A percentile compares a stretch with the other conserved stretches of the same genome.
These are phyloP conservation scores for Euphydryas editha DNA, from an alignment of 2,888 invertebrate genomes.

Conservation along the genomic window DNA sequence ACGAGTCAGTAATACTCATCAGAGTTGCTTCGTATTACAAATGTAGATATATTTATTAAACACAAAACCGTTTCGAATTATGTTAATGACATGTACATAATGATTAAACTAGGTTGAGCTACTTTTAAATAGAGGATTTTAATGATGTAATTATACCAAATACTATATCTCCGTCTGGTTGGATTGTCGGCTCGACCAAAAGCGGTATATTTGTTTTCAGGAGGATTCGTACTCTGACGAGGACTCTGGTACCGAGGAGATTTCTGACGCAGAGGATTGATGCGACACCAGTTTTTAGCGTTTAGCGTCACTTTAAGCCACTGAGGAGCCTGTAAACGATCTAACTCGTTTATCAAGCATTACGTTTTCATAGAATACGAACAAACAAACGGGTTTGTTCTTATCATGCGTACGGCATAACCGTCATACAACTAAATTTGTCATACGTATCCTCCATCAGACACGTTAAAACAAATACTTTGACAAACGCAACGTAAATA, in stretches of 20 bases:
- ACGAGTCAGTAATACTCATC: too few species aligned
- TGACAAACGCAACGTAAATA: too few species aligned
- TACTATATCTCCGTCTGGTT: constrained; percentile 61
- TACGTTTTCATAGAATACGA: too few species aligned
- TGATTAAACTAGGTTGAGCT: neutral
- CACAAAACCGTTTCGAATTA: neutral
- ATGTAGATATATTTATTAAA: neutral
- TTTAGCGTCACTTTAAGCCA: constrained; percentile 54
- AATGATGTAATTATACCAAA: constrained; percentile 42
- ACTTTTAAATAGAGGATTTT: neutral
- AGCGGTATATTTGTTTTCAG: constrained; percentile 78
- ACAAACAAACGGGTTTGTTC: too few species aligned
- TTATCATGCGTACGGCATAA: too few species aligned
- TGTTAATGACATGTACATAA: neutral
- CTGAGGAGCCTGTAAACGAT: neutral
- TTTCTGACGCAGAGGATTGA: constrained; percentile 78
- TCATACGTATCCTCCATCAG: too few species aligned
- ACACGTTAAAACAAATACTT: too few species aligned
- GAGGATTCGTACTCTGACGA: constrained; percentile 81
- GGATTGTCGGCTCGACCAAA: constrained; percentile 59
- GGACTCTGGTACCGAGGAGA: constrained; percentile 79
- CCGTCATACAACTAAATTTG: too few species aligned
- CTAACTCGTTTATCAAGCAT: neutral
- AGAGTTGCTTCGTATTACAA: neutral
- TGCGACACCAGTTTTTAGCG: constrained; percentile 54